A percentile compares a stretch with the other conserved stretches of the same genome.
Evolutionary conservation across 2,888 invertebrate genomes (phyloP).

Genomic region (Ophion ventricosus): DNA sequence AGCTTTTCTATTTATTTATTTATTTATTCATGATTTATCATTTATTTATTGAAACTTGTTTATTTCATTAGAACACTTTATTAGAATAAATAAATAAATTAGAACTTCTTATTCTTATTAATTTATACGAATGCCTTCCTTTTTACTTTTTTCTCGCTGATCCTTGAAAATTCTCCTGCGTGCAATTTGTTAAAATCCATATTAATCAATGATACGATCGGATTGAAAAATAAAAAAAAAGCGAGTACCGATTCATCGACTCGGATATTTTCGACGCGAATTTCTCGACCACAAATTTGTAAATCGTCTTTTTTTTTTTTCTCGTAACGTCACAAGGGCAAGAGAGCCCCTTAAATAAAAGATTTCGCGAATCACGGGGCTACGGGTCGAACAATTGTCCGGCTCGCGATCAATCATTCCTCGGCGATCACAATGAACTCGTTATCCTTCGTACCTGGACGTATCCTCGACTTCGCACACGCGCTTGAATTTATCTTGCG

Average conservation of each 20-base stretch:
- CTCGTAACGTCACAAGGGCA: not conserved
- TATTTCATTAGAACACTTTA: not conserved
- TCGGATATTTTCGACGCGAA: not conserved
- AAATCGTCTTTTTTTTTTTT: not conserved
- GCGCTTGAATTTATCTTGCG: slow-evolving; percentile 13
- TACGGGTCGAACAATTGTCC: not conserved
- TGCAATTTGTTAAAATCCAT: too few species aligned
- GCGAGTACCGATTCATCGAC: too few species aligned
- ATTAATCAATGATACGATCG: too few species aligned
- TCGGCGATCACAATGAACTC: slow-evolving; percentile 66
- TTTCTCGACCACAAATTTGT: not conserved
- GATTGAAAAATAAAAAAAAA: too few species aligned
- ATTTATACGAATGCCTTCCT: too few species aligned
- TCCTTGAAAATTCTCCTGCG: too few species aligned
- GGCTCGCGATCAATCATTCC: slow-evolving; percentile 62
- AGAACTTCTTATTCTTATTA: too few species aligned
- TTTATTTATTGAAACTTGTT: not conserved
- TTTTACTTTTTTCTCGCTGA: too few species aligned
- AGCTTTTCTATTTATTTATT: not conserved
- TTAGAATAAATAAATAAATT: too few species aligned
- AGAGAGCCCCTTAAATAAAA: not conserved
- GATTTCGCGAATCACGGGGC: not conserved
- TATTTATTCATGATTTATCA: not conserved
- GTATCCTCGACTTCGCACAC: not conserved
- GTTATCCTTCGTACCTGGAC: slow-evolving; percentile 51